Percentiles rank a stretch among this genome's conserved stretches.
Evolutionary conservation across 2,888 invertebrate species (phyloP).

Genomic region (Perizoma affinitatum): DNA sequence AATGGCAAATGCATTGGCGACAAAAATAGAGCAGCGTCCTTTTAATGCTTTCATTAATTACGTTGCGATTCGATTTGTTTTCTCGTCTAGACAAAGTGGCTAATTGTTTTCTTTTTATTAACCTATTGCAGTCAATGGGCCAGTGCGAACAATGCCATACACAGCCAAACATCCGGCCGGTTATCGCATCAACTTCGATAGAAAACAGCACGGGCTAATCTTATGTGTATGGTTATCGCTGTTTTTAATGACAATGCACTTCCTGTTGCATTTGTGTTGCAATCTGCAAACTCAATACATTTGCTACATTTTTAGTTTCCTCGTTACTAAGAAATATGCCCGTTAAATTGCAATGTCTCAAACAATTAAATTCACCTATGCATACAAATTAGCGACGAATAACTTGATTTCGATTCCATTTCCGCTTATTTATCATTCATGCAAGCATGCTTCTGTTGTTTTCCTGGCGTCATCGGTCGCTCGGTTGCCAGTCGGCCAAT

Average conservation of each 20-base stretch:
- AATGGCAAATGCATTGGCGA: no score
- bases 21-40: background rate
- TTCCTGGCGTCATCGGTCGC: constrained; percentile 22
- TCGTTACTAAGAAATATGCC: constrained; percentile 16
- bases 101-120: constrained; percentile 37
- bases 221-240: constrained; percentile 58
- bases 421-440: constrained; percentile 37
- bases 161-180: constrained; percentile 75
- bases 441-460: constrained; percentile 32
- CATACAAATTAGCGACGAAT: constrained; percentile 26
- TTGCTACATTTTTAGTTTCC: constrained; percentile 20
- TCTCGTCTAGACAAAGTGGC: constrained; percentile 32
- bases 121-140: constrained; percentile 45
- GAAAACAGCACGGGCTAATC: constrained; percentile 57
- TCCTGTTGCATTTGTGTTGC: constrained; percentile 29
- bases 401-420: constrained; percentile 26
- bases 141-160: constrained; percentile 69
- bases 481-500: constrained; percentile 32
- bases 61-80: constrained; percentile 17
- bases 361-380: constrained; percentile 8
- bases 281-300: constrained; percentile 24
- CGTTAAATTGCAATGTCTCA: constrained; percentile 10
- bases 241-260: constrained; percentile 43
- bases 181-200: constrained; percentile 69
- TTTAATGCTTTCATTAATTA: constrained; percentile 11